phyloP scores from a whole-genome alignment of 2,113 vertebrate species.

The Alouatta palliata region DNA sequence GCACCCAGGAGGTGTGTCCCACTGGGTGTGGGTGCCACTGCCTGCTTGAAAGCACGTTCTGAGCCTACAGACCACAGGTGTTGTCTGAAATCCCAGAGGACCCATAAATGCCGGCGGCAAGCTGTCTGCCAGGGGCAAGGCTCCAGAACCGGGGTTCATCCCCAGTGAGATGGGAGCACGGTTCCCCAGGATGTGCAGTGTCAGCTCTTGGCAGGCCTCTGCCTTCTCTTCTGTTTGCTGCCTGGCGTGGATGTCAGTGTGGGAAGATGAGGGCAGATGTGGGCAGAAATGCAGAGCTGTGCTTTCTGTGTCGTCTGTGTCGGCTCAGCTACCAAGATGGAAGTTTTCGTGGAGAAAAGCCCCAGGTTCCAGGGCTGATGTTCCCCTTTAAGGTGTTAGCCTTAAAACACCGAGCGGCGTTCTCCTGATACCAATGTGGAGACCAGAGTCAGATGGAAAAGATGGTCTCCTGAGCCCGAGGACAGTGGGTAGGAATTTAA shows the following conservation, averaged over 20 bases:
- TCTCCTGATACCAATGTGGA: neutral
- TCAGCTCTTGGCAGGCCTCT: neutral
- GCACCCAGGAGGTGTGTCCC: constrained; percentile 95
- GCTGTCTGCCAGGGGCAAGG: neutral
- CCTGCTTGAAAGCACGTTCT: constrained; percentile 96
- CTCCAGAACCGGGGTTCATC: neutral
- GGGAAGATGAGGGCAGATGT: neutral
- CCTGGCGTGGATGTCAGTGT: neutral
- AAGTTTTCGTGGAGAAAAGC: constrained; percentile 12
- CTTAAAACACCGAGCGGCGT: accelerated
- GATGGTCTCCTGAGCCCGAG: neutral
- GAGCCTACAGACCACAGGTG: constrained; percentile 37
- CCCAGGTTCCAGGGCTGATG: neutral
- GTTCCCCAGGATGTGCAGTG: accelerated
- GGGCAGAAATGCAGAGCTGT: neutral
- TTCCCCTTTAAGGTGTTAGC: neutral
- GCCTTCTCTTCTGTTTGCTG: neutral
- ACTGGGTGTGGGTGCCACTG: constrained; percentile 97
- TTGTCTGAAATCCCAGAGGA: accelerated
- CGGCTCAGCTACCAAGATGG: neutral
- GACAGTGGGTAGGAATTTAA: neutral
- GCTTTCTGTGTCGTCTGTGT: neutral
- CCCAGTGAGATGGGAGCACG: accelerated
- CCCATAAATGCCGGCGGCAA: accelerated
- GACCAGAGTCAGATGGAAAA: neutral